Percentiles rank a stretch among this genome's conserved stretches.
Conservation (phyloP, 2,888 invertebrate species). For the Pachycephus smyrnensis region DNA sequence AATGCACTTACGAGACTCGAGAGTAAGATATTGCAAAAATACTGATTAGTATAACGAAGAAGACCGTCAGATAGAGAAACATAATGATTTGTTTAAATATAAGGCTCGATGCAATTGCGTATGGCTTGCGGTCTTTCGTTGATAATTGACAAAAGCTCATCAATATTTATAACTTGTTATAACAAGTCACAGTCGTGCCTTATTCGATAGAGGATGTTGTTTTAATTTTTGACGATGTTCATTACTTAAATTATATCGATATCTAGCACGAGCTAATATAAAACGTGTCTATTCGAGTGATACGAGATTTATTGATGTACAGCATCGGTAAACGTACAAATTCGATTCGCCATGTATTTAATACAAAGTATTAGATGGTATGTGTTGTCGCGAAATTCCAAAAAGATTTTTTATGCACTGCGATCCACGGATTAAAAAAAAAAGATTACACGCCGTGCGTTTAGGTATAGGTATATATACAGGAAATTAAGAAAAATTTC, state of each 20-base stretch:
- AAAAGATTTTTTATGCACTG: background rate
- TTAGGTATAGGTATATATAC: background rate
- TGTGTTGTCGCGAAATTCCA: background rate
- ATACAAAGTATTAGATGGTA: background rate
- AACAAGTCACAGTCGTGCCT: background rate
- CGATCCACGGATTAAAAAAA: background rate
- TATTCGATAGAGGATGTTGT: background rate
- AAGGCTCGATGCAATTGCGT: constrained; percentile 8
- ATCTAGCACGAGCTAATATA: background rate
- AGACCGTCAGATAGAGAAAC: constrained; percentile 43
- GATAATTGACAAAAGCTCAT: background rate
- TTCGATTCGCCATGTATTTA: background rate
- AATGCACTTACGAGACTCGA: constrained; percentile 43
- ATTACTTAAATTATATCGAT: background rate
- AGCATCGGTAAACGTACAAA: background rate
- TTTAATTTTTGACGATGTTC: background rate
- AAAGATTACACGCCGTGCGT: background rate
- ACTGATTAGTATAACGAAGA: constrained; percentile 37
- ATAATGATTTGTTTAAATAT: constrained; percentile 30
- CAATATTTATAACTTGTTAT: background rate
- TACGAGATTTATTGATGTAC: background rate
- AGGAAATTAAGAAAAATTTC: background rate
- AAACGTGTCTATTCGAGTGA: background rate
- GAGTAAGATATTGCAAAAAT: constrained; percentile 49
- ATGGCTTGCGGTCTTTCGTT: background rate